Base-by-base conservation (phyloP, 1,140 invertebrate species). In the Trichogramma pretiosum region DNA sequence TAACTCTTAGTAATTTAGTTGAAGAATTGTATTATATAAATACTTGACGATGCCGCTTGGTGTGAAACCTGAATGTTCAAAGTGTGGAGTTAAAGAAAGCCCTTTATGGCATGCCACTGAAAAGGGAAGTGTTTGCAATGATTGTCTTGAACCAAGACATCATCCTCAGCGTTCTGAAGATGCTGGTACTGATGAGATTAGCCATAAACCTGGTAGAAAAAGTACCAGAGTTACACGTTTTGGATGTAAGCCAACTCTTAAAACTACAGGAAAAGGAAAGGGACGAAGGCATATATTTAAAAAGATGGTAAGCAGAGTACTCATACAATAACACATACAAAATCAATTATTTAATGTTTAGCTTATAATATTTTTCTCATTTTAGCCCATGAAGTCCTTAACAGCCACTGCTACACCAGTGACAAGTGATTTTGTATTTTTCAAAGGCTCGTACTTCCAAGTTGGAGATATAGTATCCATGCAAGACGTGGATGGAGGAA, bases 401-500 rank as follows among this genome's bases (percentile, higher is more conserved):
- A 75, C 78, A 5, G 77, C 87, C 17, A 84, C 87, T 24, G 81
- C 87, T 1, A 88, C 85, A 34, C 80, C 87, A 3, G 77, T 88
- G 2, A 89, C 87, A 5, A 84, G 82, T 54, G 80, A 88, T 48
- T 85, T 78, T 60, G 75, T 93, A 8, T 93, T 88, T 71, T 84
- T 85, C 68, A 87, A 89, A 76, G 88, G 87, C 16, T 80, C 76
- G 52, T 93, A 92, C 68, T 86, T 85, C 71, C 88, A 93, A 79
- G 74, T 88, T 30, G 92, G 92, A 7, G 92, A 95, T 64, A 87
- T 95, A 60, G 89, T 94, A 0, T 91, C 88, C 1, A 74, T 94
- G 60, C 74, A 83, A 22, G 89, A 93, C 62, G 66, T 79, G 26
- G 81, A 85, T 44, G 83, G 84, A 40, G 81, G 78, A 38, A 78